Percentiles rank a stretch among this genome's conserved stretches.
Evolutionary conservation across 1,140 invertebrate species (phyloP).

Genomic region (Fopius arisanus): DNA sequence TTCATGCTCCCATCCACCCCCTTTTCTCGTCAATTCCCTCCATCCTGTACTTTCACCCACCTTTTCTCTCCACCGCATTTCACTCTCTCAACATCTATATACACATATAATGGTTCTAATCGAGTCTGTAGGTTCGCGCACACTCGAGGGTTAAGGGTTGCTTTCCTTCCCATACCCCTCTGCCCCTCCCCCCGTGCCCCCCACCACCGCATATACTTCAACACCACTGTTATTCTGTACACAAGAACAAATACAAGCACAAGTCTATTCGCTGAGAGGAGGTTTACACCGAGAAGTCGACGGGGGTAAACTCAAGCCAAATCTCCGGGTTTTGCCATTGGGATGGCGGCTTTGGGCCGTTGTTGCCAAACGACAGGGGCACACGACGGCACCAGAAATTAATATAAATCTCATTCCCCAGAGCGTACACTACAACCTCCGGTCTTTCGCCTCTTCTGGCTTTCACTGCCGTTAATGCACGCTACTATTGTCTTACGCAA

Average conservation of each 20-base stretch:
- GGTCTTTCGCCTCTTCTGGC: neutral
- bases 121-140: slow-evolving; percentile 5
- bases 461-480: neutral
- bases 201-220: no score
- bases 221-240: neutral
- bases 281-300: neutral
- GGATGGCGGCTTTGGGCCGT: slow-evolving; percentile 3
- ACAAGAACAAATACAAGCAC: neutral
- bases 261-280: neutral
- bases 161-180: neutral
- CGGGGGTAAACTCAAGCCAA: neutral
- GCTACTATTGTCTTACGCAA: slow-evolving; percentile 44
- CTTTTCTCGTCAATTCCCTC: slow-evolving; percentile 18
- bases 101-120: neutral
- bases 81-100: slow-evolving; percentile 7
- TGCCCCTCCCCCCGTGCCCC: neutral
- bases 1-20: slow-evolving; percentile 15
- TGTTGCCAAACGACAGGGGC: slow-evolving; percentile 28
- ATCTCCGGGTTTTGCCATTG: neutral
- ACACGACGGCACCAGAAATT: slow-evolving; percentile 47
- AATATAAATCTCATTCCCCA: slow-evolving; percentile 49
- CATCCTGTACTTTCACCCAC: neutral
- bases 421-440: neutral
- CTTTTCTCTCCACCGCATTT: slow-evolving; percentile 10
- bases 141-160: slow-evolving; percentile 2